Evolutionary conservation across 2,797 vertebrate species (phyloP).

Genomic region (Sparus aurata): DNA sequence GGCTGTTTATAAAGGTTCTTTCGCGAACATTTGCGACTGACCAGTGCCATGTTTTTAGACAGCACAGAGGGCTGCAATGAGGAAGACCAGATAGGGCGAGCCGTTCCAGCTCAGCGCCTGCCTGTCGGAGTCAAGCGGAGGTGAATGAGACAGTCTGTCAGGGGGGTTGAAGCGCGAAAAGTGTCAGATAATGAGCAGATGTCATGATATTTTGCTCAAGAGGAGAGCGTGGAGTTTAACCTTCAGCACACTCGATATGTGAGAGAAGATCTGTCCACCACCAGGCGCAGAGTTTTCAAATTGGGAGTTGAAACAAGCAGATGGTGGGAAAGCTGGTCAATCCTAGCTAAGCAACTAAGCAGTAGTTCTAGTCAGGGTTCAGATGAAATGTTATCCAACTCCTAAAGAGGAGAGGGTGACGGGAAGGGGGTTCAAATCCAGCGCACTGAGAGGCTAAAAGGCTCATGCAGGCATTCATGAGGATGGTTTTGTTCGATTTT

Average conservation of each 20-base stretch:
- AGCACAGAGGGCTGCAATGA: constrained; percentile 19
- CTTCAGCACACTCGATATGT: constrained; percentile 52
- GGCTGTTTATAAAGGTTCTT: constrained; percentile 57
- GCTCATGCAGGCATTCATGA: not conserved
- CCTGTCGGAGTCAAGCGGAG: constrained; percentile 72
- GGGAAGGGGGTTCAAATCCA: not conserved
- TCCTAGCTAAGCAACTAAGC: not conserved
- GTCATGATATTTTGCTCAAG: constrained; percentile 78
- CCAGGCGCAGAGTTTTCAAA: constrained; percentile 40
- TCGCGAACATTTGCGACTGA: constrained; percentile 49
- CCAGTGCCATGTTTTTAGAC: constrained; percentile 33
- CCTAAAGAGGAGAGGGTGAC: constrained; percentile 4
- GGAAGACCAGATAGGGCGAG: constrained; percentile 51
- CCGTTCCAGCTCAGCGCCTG: constrained; percentile 67
- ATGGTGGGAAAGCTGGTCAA: constrained; percentile 55
- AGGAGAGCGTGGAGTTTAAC: constrained; percentile 69
- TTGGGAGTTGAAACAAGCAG: constrained; percentile 50
- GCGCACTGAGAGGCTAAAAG: not conserved
- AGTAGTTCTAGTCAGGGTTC: constrained; percentile 10
- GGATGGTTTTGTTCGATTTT: constrained; percentile 1
- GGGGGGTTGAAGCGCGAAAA: constrained; percentile 64
- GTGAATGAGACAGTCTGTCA: constrained; percentile 79
- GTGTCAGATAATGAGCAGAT: constrained; percentile 81
- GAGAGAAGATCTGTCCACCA: constrained; percentile 36
- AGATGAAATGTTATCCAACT: constrained; percentile 6